Evolutionary conservation across 2,113 vertebrate genomes (phyloP), one percentile per base, ranked within the genome.

Genomic region (Hyla sarda): DNA sequence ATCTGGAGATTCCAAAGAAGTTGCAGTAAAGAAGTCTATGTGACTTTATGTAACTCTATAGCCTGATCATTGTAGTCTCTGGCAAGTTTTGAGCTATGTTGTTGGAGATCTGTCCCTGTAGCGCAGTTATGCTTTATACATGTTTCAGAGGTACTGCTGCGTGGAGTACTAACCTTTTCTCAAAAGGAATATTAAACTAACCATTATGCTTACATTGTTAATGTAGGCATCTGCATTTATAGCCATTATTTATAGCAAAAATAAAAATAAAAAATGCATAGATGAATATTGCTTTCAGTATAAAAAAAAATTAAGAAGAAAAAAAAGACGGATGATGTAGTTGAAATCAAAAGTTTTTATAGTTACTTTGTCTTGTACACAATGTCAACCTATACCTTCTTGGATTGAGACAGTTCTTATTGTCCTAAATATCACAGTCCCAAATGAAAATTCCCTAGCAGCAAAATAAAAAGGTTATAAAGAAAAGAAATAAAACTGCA

Each of bases 401-500:
- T 45, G 41, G 34, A 45, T 28, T 8, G 5, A n/a, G 14, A 62
- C 10, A 65, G 41, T 81, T 60, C 23, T 25, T 32, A 81, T 60
- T n/a, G 34, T 47, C 23, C 47, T n/a, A n/a, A 45, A 41, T 41
- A 47, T 17, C n/a, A 25, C 58, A 81, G n/a, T 81, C 37, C 45
- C 54, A 60, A 47, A 77, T 47, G 23, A 81, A 60, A 81, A 65
- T 16, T 45, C 56, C 21, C 34, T 54, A 77, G 28, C 21, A 77
- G 16, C 56, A 62, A 45, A 81, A 28, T 14, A 62, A 67, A 69
- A 69, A 72, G 34, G 30, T n/a, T 30, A 37, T 54, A 72, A 72
- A 73, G 82, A 50, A 73, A 71, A n/a, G 67, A 83, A 82, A 71
- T 52, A 82, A 69, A n/a, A 28, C 10, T 56, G 54, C n/a, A 82